Evolutionary conservation across 2,113 vertebrate genomes (phyloP).

Genomic region (Acanthochromis polyacanthus): DNA sequence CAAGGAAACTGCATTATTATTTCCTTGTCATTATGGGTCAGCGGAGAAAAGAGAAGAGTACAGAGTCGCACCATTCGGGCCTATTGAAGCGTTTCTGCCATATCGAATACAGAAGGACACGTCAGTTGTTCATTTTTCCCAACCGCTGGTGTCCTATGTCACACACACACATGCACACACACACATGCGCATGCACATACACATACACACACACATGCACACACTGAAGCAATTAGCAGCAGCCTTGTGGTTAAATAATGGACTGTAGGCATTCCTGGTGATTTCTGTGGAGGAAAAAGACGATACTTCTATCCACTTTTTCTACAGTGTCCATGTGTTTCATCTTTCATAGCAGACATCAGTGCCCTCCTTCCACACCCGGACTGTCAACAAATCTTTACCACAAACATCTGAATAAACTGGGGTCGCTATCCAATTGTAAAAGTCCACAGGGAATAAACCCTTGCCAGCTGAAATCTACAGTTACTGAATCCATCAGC

Average conservation of each 20-base stretch:
- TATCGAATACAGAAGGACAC: conserved; percentile 65
- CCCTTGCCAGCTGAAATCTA: conserved; percentile 5
- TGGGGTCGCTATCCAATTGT: conserved; percentile 8
- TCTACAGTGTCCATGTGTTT: conserved; percentile 65
- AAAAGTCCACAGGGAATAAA: conserved; percentile 17
- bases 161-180: conserved; percentile 28
- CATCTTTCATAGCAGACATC: conserved; percentile 55
- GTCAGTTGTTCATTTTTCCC: conserved; percentile 66
- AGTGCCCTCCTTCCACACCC: conserved; percentile 57
- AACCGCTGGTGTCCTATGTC: conserved; percentile 60
- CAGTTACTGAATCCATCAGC: conserved; percentile 14
- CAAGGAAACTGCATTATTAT: conserved; percentile 35
- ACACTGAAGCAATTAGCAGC: conserved; percentile 81
- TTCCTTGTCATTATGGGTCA: conserved; percentile 40
- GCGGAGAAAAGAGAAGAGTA: not conserved
- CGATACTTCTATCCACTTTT: conserved; percentile 67
- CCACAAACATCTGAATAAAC: conserved; percentile 58
- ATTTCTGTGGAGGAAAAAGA: conserved; percentile 73
- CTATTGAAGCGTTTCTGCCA: conserved; percentile 21
- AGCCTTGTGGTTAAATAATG: conserved; percentile 76
- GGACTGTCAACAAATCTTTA: conserved; percentile 56
- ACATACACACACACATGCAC: conserved; percentile 48
- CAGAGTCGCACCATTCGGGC: not conserved
- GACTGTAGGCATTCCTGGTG: conserved; percentile 69
- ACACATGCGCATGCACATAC: not conserved